A percentile compares a stretch with the other conserved stretches of the same genome.
phyloP scores from a whole-genome alignment of 2,888 invertebrate genomes.

The Netelia virgata region DNA sequence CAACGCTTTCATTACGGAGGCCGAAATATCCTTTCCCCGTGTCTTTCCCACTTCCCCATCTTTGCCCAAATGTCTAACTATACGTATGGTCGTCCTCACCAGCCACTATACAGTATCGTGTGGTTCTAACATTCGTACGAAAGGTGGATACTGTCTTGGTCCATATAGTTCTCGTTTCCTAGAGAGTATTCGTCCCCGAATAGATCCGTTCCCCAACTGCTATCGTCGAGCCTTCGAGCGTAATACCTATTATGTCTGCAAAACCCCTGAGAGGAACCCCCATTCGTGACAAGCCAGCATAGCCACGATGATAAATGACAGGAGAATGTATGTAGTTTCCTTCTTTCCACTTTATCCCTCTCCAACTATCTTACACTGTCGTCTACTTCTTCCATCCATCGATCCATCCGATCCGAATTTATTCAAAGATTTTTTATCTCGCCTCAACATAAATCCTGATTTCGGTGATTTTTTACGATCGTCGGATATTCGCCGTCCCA shows the following conservation, averaged over 20 bases:
- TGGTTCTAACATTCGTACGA: constrained; percentile 50
- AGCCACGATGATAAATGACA: constrained; percentile 77
- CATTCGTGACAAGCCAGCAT: constrained; percentile 72
- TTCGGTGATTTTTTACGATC: no score
- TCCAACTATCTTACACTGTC: constrained; percentile 33
- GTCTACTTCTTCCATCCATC: constrained; percentile 11
- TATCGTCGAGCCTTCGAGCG: constrained; percentile 70
- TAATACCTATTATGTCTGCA: constrained; percentile 75
- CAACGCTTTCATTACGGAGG: constrained; percentile 49
- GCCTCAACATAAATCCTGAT: no score
- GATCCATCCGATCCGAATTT: constrained; percentile 46
- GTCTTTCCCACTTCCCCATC: background rate
- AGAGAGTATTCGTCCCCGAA: constrained; percentile 50
- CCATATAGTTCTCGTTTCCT: constrained; percentile 11
- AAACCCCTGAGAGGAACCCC: constrained; percentile 68
- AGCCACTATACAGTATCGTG: constrained; percentile 43
- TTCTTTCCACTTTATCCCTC: constrained; percentile 51
- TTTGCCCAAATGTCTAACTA: constrained; percentile 30
- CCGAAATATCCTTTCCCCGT: background rate
- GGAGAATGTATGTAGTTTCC: constrained; percentile 51
- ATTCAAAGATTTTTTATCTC: background rate
- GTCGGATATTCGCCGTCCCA: no score
- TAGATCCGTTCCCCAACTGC: constrained; percentile 56
- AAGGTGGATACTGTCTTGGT: constrained; percentile 41
- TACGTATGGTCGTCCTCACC: constrained; percentile 52